A percentile compares a stretch with the other conserved stretches of the same genome.
phyloP scores from a whole-genome alignment of 2,113 vertebrate genomes.

The Pseudopipra pipra region DNA sequence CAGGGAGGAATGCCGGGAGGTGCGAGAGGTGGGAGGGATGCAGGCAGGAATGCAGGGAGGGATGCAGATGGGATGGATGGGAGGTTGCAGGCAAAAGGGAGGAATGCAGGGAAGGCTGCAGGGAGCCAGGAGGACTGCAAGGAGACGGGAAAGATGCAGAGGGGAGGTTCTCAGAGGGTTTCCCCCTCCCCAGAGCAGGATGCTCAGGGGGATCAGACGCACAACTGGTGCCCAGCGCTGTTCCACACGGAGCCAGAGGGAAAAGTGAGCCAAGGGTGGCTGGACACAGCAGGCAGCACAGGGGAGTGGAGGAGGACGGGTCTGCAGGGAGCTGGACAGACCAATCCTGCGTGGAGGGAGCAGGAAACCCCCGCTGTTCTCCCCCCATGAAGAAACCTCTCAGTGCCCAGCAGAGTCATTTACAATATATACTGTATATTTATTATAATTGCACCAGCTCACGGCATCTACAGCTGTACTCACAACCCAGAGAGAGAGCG shows the following conservation, averaged over 20 bases:
- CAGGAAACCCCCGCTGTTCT: not conserved
- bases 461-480: conserved; percentile 65
- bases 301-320: not conserved
- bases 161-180: not conserved
- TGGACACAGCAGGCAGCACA: not conserved
- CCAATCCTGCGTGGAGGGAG: not conserved
- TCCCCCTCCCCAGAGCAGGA: accelerated
- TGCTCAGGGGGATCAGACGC: not conserved
- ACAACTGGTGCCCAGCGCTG: not conserved
- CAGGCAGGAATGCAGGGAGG: not conserved
- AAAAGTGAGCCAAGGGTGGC: not conserved
- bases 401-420: not conserved
- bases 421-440: conserved; percentile 69
- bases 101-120: not conserved
- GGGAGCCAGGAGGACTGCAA: not conserved
- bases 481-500: conserved; percentile 47
- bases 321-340: not conserved
- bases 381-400: not conserved
- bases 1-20: not conserved
- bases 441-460: conserved; percentile 68
- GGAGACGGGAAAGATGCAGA: not conserved
- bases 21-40: not conserved
- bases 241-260: not conserved
- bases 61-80: not conserved
- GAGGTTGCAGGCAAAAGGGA: not conserved